Evolutionary conservation across 2,797 vertebrate genomes (phyloP).

Genomic region (Darevskia nairensis): DNA sequence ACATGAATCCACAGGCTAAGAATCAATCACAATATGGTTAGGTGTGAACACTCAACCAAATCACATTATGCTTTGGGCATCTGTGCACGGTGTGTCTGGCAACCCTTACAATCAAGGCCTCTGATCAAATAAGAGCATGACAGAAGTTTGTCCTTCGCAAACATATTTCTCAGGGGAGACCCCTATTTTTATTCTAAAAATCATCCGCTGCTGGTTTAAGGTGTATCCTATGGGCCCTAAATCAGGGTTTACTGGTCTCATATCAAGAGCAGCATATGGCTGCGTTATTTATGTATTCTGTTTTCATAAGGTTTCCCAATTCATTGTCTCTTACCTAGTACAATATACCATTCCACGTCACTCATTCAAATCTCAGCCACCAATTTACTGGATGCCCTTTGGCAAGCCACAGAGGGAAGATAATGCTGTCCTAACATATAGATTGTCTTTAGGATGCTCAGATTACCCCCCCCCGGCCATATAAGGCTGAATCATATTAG

Average conservation of each 20-base stretch:
- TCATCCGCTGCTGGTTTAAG: neutral
- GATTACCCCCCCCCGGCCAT: neutral
- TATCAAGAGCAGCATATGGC: neutral
- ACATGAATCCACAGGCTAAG: constrained; percentile 49
- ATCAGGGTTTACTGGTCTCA: rapidly evolving
- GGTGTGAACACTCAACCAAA: constrained; percentile 28
- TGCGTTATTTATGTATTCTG: neutral
- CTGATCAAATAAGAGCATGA: constrained; percentile 36
- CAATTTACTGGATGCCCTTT: neutral
- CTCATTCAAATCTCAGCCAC: neutral
- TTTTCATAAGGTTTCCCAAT: neutral
- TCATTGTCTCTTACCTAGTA: neutral
- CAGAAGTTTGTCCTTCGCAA: constrained; percentile 16
- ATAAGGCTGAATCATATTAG: neutral
- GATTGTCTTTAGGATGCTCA: neutral
- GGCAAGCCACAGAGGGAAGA: neutral
- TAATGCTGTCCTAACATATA: neutral
- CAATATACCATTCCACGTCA: neutral
- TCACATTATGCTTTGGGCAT: constrained; percentile 37
- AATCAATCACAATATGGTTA: constrained; percentile 58
- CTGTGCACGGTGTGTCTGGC: constrained; percentile 10
- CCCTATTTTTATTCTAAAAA: constrained; percentile 29
- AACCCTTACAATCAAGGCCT: neutral
- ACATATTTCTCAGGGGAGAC: constrained; percentile 33
- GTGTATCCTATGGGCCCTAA: neutral